Conservation (phyloP, 1,140 invertebrate species). For the Neoseiulus cucumeris region DNA sequence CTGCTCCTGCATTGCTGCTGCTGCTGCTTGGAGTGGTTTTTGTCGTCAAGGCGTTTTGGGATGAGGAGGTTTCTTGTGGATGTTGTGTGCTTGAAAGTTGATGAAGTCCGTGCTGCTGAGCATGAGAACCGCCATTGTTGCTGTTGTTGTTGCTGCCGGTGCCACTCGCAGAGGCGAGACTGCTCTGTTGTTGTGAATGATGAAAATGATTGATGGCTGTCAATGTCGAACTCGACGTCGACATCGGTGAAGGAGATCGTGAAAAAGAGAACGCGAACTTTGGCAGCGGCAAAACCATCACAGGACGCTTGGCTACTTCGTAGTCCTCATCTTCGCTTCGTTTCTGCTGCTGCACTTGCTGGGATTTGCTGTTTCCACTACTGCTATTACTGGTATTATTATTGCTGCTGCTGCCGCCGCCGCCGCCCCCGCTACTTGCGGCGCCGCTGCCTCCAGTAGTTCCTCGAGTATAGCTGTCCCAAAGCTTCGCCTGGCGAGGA, state of each 20-base stretch:
- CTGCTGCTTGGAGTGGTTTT: neutral
- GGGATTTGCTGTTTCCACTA: neutral
- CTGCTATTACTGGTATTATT: neutral
- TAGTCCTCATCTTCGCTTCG: conserved; percentile 1
- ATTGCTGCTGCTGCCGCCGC: neutral
- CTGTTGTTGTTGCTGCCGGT: no score
- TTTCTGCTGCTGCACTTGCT: conserved; percentile 2
- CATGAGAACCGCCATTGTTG: no score
- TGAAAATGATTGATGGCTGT: neutral
- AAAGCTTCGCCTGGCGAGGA: conserved; percentile 3
- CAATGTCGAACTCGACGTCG: conserved; percentile 9
- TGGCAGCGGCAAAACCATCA: conserved; percentile 14
- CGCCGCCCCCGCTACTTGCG: neutral
- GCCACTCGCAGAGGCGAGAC: no score
- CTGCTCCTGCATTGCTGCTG: neutral
- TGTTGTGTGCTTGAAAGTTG: neutral
- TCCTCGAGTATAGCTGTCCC: neutral
- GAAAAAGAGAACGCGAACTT: conserved; percentile 13
- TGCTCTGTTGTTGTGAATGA: no score
- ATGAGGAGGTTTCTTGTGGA: neutral
- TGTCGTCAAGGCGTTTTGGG: neutral
- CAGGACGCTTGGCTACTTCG: neutral
- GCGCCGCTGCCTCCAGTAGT: no score
- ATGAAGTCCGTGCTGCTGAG: neutral
- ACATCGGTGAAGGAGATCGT: conserved; percentile 6